Percentiles rank a stretch among this genome's conserved stretches.
Evolutionary conservation across 2,888 invertebrate species (phyloP).

Genomic region (Andrena flavipes): DNA sequence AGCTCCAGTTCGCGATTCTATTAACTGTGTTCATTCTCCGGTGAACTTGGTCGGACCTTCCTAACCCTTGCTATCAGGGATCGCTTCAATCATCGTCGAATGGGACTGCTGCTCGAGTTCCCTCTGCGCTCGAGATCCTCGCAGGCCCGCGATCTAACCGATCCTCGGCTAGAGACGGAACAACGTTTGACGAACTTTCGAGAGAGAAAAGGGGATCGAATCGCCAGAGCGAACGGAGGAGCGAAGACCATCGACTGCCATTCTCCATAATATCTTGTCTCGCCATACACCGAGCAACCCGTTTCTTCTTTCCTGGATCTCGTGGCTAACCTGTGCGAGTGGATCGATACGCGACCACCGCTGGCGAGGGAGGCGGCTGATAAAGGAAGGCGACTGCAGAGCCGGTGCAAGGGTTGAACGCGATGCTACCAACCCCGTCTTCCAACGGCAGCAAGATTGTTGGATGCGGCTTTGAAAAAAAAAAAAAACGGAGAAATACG

Average conservation of each 20-base stretch:
- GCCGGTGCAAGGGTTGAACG: not conserved
- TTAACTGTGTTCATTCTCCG: constrained; percentile 35
- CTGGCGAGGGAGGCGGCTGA: constrained; percentile 3
- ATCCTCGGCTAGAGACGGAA: too few species aligned
- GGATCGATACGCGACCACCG: constrained; percentile 53
- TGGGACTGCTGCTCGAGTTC: not conserved
- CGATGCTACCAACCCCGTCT: not conserved
- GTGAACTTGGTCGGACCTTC: not conserved
- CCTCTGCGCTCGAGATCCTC: too few species aligned
- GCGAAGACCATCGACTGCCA: constrained; percentile 27
- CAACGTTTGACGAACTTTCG: too few species aligned
- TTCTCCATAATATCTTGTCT: not conserved
- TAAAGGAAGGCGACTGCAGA: not conserved
- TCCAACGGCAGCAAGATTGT: not conserved
- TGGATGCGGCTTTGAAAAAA: not conserved
- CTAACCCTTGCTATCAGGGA: not conserved
- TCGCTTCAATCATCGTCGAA: constrained; percentile 15
- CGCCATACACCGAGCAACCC: not conserved
- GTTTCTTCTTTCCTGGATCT: constrained; percentile 35
- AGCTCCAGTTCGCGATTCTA: constrained; percentile 22
- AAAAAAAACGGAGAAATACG: not conserved
- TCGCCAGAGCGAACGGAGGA: constrained; percentile 2
- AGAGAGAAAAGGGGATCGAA: not conserved
- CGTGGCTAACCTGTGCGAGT: constrained; percentile 11
- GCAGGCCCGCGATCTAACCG: too few species aligned